These are phyloP conservation scores for Brienomyrus brachyistius DNA, from an alignment of 2,113 vertebrate species.

Conservation along the genomic window DNA sequence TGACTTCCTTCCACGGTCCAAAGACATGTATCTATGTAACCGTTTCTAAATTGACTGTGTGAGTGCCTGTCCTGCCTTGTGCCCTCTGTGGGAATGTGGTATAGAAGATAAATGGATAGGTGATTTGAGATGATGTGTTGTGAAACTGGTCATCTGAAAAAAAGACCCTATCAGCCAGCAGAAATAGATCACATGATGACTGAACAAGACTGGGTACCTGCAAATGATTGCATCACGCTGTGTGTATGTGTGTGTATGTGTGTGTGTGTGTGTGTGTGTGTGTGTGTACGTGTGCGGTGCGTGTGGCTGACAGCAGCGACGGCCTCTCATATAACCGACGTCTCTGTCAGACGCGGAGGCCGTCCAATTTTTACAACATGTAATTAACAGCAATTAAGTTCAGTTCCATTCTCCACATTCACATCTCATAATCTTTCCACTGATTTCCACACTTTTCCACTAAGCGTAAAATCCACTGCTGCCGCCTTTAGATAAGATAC, in stretches of 20 bases:
- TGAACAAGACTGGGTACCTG: not conserved
- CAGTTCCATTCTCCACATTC: not conserved
- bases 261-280: not conserved
- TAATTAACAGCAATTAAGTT: slow-evolving; percentile 3
- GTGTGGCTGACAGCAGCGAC: not conserved
- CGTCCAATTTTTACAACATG: not conserved
- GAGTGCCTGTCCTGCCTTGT: not conserved
- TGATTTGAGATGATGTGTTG: not conserved
- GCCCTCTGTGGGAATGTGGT: not conserved
- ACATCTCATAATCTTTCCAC: not conserved
- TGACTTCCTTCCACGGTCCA: not conserved
- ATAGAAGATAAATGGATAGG: not conserved
- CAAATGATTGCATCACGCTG: not conserved
- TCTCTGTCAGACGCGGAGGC: not conserved
- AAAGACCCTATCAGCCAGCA: not conserved
- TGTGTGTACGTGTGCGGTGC: not conserved
- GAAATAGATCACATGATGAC: not conserved
- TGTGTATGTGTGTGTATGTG: not conserved
- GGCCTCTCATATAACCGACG: not conserved
- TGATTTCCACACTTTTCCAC: not conserved
- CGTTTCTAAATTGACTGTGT: not conserved
- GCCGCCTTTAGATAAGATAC: not conserved
- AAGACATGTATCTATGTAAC: not conserved
- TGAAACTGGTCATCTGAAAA: not conserved
- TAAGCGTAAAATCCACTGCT: not conserved